Base-by-base conservation (phyloP, 2,113 vertebrate genomes). In the Rhabdomys dilectus region DNA sequence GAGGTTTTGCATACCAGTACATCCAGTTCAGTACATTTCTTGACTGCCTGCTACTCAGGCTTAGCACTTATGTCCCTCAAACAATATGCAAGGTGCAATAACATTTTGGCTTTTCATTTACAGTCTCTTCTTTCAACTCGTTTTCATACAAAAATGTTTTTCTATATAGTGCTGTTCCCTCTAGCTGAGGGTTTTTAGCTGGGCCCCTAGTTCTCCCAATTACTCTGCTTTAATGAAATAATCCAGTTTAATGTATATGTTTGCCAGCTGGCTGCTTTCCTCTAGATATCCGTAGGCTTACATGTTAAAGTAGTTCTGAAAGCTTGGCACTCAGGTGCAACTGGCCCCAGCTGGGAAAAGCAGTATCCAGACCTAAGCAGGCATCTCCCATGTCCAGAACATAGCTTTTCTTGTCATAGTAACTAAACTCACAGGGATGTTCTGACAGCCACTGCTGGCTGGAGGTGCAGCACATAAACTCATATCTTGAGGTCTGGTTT, bases 101-200 rank as follows among this genome's bases (percentile, higher is more conserved):
- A 48, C 34, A 31, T 11, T 96, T 72, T 66, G 36, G 45, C 12
- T 87, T 89, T 72, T 84, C 51, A 91, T 42, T 76, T 10, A 1
- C 51, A 51, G 36, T 45, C 66, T 91, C 42, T 89, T 45, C 58
- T 72, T 29, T 60, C 29, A 42, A 76, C 34, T 26, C 13, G 22
- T 75, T 80, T 0, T 15, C 17, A 82, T 31, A 4, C 16, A 78
- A 80, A 92, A n/a, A 26, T 45, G 9, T 39, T 60, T 62, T 91
- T 77, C n/a, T 39, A 53, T 11, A 10, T 3, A 39, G 66, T 42
- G 58, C 29, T 12, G 45, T 34, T 42, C 84, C 31, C 39, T 26
- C 82, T 93, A 77, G 56, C 48, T 60, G 91, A 88, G 73, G 4
- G 0, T 31, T 93, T 96, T 75, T 76, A 95, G 64, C 31, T 53